Evolutionary conservation across 1,140 invertebrate species (phyloP), one percentile per base, ranked within the genome.

Genomic region (Drosophila pectinifera): DNA sequence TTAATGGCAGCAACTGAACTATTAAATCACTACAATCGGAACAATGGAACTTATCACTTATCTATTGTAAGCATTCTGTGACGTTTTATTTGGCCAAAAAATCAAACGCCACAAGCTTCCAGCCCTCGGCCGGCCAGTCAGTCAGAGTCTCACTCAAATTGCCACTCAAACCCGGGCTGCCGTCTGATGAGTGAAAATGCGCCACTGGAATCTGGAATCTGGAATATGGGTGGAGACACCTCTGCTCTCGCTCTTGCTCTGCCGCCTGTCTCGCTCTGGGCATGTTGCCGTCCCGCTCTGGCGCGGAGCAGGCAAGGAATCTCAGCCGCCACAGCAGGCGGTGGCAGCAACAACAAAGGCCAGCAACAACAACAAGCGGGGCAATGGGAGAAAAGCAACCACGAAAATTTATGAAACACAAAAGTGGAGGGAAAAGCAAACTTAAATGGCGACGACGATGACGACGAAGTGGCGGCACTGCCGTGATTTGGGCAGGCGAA

Each of bases 381-480:
- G 49, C 48, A 70, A 70, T 56, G 65, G 41, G 43, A 68, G 49
- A 77, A 80, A 80, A 77, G 55, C 80, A 82, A 80, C 82, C 82
- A 86, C 78, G 84, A 75, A 74, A 79, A 88, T 86, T 88, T 88
- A 86, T 86, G 83, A 86, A 86, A 86, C 75, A 79, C 69, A 80
- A 70, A 82, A 73, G 76, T 83, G 80, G 80, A 76, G 61, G 70
- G 36, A 80, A 81, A 42, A 38, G 51, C 55, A 61, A 70, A 61
- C 55, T 78, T 74, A 81, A 86, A 86, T 86, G 83, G 83, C 83
- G 83, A 78, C 76, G 56, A 86, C 77, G 63, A 86, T 73, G 63
- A 68, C 63, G 67, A 58, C 61, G 31, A 70, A 56, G 65, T 75
- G 73, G 70, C 80, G 80, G 70, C 48, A 51, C 18, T 51, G 48